phyloP scores from a whole-genome alignment of 2,113 vertebrate genomes.

The Paramisgurnus dabryanus region DNA sequence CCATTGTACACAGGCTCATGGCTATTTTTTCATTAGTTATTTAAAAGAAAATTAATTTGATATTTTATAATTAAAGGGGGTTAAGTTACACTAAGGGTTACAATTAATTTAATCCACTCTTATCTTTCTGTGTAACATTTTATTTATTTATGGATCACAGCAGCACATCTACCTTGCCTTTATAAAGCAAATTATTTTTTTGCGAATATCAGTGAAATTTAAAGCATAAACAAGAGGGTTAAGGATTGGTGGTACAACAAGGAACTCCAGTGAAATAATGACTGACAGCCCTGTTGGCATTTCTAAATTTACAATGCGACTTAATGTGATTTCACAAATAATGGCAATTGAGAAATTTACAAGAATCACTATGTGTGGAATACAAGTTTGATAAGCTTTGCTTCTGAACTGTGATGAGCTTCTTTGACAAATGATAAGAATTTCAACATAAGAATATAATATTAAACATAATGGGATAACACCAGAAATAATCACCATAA shows the following conservation, averaged over 20 bases:
- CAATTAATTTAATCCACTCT: no score
- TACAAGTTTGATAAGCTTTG: conserved; percentile 16
- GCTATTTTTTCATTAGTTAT: no score
- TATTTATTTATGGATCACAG: background rate
- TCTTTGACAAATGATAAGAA: conserved; percentile 48
- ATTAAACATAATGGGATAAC: conserved; percentile 52
- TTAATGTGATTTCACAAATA: conserved; percentile 63
- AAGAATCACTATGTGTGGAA: conserved; percentile 40
- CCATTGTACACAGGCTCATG: no score
- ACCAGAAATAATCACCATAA: conserved; percentile 36
- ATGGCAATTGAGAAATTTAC: conserved; percentile 56
- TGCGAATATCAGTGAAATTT: conserved; percentile 46
- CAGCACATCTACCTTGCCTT: background rate
- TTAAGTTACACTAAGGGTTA: no score
- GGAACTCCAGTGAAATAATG: conserved; percentile 62
- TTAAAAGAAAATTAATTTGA: no score
- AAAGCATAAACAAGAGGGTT: conserved; percentile 51
- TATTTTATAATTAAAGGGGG: no score
- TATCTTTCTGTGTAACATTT: no score
- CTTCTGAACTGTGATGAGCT: conserved; percentile 42
- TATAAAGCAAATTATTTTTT: conserved; percentile 16
- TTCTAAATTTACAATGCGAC: conserved; percentile 56
- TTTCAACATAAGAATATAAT: conserved; percentile 50
- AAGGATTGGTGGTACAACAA: conserved; percentile 48
- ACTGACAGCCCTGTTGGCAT: conserved; percentile 48